Evolutionary conservation across 2,888 invertebrate species (phyloP).

Genomic region (Torymus texanus): DNA sequence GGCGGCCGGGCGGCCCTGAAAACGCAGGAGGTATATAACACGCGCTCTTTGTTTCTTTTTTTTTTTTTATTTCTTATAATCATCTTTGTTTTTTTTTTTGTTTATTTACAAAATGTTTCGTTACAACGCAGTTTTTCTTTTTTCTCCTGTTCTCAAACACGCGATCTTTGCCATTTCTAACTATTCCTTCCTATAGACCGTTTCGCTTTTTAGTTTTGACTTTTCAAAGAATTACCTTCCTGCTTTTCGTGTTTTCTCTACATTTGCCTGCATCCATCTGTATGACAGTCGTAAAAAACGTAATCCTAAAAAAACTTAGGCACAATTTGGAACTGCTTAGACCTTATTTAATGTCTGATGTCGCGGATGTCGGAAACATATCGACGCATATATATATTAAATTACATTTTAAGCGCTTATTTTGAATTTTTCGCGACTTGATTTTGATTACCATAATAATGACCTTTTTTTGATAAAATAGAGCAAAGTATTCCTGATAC

Average conservation of each 20-base stretch:
- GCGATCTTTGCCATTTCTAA: background rate
- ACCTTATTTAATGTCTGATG: conserved; percentile 63
- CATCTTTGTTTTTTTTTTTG: conserved; percentile 58
- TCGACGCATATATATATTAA: background rate
- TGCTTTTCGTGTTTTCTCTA: conserved; percentile 54
- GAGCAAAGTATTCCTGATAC: too few relatives aligned
- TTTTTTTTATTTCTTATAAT: conserved; percentile 16
- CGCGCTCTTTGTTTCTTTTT: conserved; percentile 17
- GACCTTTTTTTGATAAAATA: conserved; percentile 13
- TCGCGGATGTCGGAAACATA: conserved; percentile 29
- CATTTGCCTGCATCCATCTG: conserved; percentile 47
- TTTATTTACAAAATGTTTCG: conserved; percentile 55
- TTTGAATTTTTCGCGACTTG: background rate
- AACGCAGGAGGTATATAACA: conserved; percentile 69
- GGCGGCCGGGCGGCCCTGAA: conserved; percentile 72
- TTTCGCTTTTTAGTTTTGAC: conserved; percentile 51
- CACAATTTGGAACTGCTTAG: conserved; percentile 75
- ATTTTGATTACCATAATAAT: background rate
- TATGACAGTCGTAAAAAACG: conserved; percentile 64
- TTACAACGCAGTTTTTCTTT: conserved; percentile 3
- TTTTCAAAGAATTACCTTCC: conserved; percentile 46
- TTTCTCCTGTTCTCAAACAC: background rate
- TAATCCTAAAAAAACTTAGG: conserved; percentile 73
- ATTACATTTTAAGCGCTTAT: background rate
- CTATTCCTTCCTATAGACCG: conserved; percentile 14